Base-by-base conservation (phyloP, 2,888 invertebrate genomes). In the Hirtodrosophila confusa region DNA sequence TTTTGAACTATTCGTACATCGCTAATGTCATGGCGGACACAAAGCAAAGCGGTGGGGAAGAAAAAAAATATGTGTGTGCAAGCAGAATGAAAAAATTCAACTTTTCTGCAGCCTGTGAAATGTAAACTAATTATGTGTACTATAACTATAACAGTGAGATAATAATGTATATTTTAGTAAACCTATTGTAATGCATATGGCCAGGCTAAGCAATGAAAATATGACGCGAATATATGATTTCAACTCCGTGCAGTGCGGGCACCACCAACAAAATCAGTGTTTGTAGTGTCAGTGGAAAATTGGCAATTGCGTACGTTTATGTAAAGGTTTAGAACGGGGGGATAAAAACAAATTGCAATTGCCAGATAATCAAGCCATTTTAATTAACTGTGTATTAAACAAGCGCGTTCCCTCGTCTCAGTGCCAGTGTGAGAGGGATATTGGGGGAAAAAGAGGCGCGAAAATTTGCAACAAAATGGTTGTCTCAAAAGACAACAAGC, bases 401-500 rank as follows among this genome's bases (percentile, higher is more conserved):
- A 31, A 55, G 48, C 39, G 45, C 40, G 27, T 40, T 65, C 58
- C 37, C 63, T 56, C 66, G 37, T 48, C 66, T 49, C 24, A 39
- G 35, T 39, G 17, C 39, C 55, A 40, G 57, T 58, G 54, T 45
- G 41, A 60, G 47, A 51, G 12, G 54, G 69, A 61, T 74, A 65
- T 78, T 78, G 69, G 65, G 56, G 67, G 69, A 74, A 83, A 75
- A 78, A 83, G 82, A 88, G 87, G 82, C 82, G 82, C 88, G 80
- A 83, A 83, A 86, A 55, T 76, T 84, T 48, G 80, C 82, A 56
- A 82, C 83, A 88, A 90, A 89, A 92, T 92, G 92, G 92, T 92
- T 86, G 91, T 92, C 73, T 92, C 92, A 55, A 90, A 90, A 90
- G 90, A 90, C 80, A 89, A 89, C 84, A 92, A 92, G 89, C 90